Conservation (phyloP, 2,113 vertebrate genomes). For the Gulo gulo region DNA sequence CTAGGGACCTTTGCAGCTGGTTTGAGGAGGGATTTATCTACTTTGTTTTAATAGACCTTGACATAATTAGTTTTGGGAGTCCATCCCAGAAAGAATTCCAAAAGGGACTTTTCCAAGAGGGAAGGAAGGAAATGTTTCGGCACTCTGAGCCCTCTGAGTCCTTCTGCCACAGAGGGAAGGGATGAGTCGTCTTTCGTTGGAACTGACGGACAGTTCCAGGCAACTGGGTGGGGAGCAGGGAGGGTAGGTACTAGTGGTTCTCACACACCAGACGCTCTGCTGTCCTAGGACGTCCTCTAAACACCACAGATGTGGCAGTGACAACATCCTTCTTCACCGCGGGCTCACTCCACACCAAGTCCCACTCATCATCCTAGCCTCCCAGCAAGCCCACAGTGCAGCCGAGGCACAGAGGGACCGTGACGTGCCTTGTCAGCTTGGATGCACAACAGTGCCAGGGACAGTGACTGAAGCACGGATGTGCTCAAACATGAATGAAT, state of each 20-base stretch:
- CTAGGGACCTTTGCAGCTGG: not conserved
- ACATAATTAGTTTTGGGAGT: not conserved
- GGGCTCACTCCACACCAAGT: not conserved
- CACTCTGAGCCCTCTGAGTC: not conserved
- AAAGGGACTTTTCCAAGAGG: not conserved
- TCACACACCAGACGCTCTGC: not conserved
- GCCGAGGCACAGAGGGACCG: fast-evolving
- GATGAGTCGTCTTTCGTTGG: not conserved
- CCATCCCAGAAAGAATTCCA: not conserved
- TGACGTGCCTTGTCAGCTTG: not conserved
- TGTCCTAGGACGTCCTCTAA: not conserved
- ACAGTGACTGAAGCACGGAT: not conserved
- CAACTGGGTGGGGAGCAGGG: no score
- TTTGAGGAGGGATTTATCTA: not conserved
- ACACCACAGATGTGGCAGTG: fast-evolving
- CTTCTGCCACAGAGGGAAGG: not conserved
- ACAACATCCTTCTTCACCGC: fast-evolving
- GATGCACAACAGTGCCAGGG: not conserved
- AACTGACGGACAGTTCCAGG: not conserved
- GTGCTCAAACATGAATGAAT: not conserved
- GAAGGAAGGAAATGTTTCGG: not conserved
- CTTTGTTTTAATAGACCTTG: not conserved
- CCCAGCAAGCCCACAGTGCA: not conserved
- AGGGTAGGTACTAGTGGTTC: no score
- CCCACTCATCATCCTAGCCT: not conserved